These are phyloP conservation scores for Drosophila kuntzei DNA, from an alignment of 2,888 invertebrate genomes.

Conservation along the genomic window DNA sequence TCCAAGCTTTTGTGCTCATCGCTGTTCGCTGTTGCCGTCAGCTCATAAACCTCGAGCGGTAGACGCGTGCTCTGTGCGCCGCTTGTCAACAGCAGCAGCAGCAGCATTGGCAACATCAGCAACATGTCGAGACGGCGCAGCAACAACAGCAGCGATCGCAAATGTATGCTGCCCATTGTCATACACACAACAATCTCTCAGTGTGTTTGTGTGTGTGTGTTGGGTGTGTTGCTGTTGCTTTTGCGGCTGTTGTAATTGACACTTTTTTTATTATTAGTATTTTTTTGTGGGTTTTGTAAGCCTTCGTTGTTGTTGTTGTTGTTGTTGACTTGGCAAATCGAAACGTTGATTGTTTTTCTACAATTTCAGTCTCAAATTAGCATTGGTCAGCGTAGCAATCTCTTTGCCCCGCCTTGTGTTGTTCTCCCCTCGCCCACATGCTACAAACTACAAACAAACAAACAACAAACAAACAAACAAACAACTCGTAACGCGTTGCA, in stretches of 20 bases:
- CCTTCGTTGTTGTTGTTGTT: slow-evolving; percentile 20
- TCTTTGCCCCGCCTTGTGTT: slow-evolving; percentile 12
- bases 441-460: slow-evolving; percentile 23
- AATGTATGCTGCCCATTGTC: slow-evolving; percentile 44
- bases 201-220: slow-evolving; percentile 33
- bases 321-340: slow-evolving; percentile 46
- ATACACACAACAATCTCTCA: slow-evolving; percentile 3
- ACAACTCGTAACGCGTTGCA: slow-evolving; percentile 24
- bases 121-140: slow-evolving; percentile 38
- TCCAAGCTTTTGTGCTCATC: slow-evolving; percentile 73
- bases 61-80: slow-evolving; percentile 80
- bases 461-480: not conserved
- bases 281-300: slow-evolving; percentile 40
- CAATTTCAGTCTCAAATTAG: slow-evolving; percentile 37
- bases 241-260: slow-evolving; percentile 77
- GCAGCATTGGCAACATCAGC: slow-evolving; percentile 40
- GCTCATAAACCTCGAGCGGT: slow-evolving; percentile 85
- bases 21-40: slow-evolving; percentile 73
- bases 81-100: slow-evolving; percentile 42
- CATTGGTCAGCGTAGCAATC: slow-evolving; percentile 43
- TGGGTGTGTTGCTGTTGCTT: slow-evolving; percentile 48
- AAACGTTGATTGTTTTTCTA: slow-evolving; percentile 55
- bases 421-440: slow-evolving; percentile 25
- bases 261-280: slow-evolving; percentile 62
- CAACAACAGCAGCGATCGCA: slow-evolving; percentile 50